A percentile compares a stretch with the other conserved stretches of the same genome.
Conservation (phyloP, 2,113 vertebrate species). For the Lathamus discolor region DNA sequence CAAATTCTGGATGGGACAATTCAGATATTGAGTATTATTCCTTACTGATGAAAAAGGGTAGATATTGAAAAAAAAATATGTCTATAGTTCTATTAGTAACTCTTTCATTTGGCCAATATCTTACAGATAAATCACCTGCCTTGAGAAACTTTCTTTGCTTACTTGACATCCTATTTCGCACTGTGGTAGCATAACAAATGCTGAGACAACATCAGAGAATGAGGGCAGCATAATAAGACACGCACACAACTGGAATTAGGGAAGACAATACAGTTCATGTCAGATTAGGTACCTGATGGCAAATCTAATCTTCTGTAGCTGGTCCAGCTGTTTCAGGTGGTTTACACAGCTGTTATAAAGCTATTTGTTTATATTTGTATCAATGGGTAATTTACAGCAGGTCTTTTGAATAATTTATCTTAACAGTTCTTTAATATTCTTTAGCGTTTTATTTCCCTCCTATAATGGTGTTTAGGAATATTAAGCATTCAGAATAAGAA, state of each 20-base stretch:
- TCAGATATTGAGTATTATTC: background rate
- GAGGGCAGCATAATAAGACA: background rate
- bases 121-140: background rate
- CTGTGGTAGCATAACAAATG: background rate
- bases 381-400: constrained; percentile 61
- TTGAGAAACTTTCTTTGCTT: background rate
- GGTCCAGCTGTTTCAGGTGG: constrained; percentile 44
- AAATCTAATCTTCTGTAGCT: constrained; percentile 1
- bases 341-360: constrained; percentile 45
- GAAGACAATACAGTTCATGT: background rate
- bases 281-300: background rate
- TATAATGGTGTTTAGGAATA: background rate
- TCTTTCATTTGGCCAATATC: background rate
- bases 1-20: background rate
- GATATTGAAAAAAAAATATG: background rate
- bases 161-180: background rate
- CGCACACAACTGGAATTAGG: background rate
- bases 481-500: constrained; percentile 7
- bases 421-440: constrained; percentile 60
- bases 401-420: constrained; percentile 66
- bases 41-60: background rate
- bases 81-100: background rate
- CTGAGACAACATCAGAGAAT: background rate
- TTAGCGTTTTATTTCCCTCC: constrained; percentile 46
- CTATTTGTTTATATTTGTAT: constrained; percentile 60